Evolutionary conservation across 1,140 invertebrate species (phyloP).

Genomic region (Ylistrum balloti): DNA sequence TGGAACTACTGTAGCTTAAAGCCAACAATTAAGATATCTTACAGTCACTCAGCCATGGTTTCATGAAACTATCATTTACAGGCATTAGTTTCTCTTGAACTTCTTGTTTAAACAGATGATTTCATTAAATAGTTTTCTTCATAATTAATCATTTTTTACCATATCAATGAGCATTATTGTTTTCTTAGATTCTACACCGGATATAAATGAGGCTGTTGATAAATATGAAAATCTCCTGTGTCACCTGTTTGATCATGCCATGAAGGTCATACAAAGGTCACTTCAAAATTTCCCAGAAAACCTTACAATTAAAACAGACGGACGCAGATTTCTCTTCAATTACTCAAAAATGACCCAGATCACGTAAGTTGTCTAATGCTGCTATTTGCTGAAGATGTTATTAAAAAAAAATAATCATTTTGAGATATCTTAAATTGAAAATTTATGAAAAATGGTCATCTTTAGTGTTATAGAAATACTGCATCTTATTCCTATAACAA

Average conservation of each 20-base stretch:
- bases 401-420: neutral
- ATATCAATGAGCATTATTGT: conserved; percentile 42
- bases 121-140: too few species aligned
- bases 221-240: conserved; percentile 62
- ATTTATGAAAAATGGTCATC: too few species aligned
- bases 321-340: conserved; percentile 69
- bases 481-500: too few species aligned
- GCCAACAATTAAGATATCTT: too few species aligned
- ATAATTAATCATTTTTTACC: too few species aligned
- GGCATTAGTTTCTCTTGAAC: too few species aligned
- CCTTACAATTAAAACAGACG: conserved; percentile 69
- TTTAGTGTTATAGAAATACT: too few species aligned
- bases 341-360: conserved; percentile 70
- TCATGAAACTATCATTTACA: neutral
- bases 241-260: conserved; percentile 63
- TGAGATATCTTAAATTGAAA: too few species aligned
- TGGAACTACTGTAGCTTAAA: too few species aligned
- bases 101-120: too few species aligned
- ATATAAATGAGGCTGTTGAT: conserved; percentile 59
- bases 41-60: too few species aligned
- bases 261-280: conserved; percentile 60
- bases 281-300: conserved; percentile 61
- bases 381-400: neutral
- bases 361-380: conserved; percentile 65
- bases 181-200: conserved; percentile 42